Evolutionary conservation across 1,140 invertebrate species (phyloP).

Genomic region (Tenebrio molitor): DNA sequence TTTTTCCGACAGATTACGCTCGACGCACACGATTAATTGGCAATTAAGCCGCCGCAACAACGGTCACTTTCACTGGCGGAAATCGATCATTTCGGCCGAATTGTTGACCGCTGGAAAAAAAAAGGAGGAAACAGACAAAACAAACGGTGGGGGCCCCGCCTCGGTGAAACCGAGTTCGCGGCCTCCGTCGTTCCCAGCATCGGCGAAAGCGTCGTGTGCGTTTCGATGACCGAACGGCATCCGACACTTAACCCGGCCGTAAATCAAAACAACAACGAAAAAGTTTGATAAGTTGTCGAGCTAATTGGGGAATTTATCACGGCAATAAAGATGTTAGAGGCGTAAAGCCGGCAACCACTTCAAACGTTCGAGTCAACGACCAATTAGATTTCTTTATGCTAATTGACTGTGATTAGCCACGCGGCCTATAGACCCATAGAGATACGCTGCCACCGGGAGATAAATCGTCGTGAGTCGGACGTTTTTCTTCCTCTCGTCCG

Average conservation of each 20-base stretch:
- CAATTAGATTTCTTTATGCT: constrained; percentile 39
- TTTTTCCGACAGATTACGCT: neutral
- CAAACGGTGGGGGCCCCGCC: no score
- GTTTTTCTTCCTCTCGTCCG: no score
- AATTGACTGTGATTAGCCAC: constrained; percentile 26
- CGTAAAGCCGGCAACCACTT: constrained; percentile 1
- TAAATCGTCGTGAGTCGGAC: neutral
- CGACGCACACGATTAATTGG: neutral
- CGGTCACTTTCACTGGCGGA: constrained; percentile 24
- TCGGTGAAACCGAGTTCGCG: no score
- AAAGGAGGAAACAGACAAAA: no score
- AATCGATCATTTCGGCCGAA: neutral
- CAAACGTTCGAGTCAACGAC: constrained; percentile 20
- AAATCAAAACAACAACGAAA: constrained; percentile 39
- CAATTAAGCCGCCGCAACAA: neutral
- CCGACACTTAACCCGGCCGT: neutral
- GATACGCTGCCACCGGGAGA: constrained; percentile 26
- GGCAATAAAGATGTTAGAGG: constrained; percentile 26
- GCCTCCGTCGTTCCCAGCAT: no score
- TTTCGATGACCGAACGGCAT: no score
- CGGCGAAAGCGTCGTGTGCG: no score
- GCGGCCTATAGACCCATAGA: constrained; percentile 33
- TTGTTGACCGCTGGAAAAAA: no score
- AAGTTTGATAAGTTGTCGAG: constrained; percentile 30
- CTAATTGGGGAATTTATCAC: constrained; percentile 36